Percentiles rank a stretch among this genome's conserved stretches.
These are phyloP conservation scores for Salvelinus sp. DNA, from an alignment of 2,113 vertebrate species.

Conservation along the genomic window DNA sequence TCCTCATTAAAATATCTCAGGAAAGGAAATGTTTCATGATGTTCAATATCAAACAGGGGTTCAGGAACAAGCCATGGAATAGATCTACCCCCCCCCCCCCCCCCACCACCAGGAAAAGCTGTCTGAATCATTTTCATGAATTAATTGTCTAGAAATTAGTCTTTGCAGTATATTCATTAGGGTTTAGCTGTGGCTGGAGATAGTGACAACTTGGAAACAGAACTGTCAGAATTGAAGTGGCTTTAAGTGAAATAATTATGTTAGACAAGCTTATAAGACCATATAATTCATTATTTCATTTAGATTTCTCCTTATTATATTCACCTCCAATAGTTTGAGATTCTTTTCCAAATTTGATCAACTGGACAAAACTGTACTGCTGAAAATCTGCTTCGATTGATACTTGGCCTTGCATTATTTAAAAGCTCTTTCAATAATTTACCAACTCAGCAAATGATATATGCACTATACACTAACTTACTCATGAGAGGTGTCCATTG, in stretches of 20 bases:
- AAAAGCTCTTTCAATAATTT: conserved; percentile 4
- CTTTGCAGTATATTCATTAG: not conserved
- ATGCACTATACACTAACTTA: not conserved
- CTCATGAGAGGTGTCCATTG: not conserved
- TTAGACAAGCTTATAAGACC: no score
- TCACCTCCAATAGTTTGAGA: no score
- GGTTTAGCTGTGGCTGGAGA: not conserved
- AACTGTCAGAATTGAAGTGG: not conserved
- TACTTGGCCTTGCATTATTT: not conserved
- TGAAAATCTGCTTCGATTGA: not conserved
- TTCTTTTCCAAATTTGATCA: not conserved
- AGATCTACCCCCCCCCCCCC: no score
- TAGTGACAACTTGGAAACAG: no score
- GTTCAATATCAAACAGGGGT: not conserved
- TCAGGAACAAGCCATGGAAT: not conserved
- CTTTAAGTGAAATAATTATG: no score
- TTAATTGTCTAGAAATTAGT: not conserved
- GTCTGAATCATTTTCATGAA: not conserved
- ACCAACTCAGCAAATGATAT: not conserved
- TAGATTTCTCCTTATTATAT: no score
- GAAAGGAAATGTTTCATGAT: not conserved
- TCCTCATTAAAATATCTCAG: not conserved
- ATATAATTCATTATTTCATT: no score
- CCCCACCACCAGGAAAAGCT: no score
- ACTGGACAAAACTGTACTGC: not conserved